Conservation (phyloP, 2,888 invertebrate species). For the Boloria euphrosyne region DNA sequence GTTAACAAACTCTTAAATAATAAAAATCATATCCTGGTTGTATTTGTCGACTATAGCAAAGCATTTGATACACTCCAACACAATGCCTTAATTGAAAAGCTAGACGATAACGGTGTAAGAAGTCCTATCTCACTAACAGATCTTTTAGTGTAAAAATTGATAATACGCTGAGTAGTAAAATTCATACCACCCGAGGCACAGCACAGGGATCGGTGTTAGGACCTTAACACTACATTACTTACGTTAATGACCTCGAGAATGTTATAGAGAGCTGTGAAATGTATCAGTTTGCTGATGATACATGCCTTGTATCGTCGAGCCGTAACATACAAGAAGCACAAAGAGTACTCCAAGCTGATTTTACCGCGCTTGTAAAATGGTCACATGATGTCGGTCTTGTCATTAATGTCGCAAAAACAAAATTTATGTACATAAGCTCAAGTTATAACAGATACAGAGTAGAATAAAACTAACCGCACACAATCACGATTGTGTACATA, state of each 20-base stretch:
- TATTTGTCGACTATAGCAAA: neutral
- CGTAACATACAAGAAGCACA: conserved; percentile 1
- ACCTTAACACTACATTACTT: neutral
- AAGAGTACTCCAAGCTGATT: neutral
- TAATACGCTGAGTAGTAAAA: neutral
- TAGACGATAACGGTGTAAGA: neutral
- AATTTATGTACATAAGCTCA: neutral
- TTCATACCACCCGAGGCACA: neutral
- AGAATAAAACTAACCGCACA: too few species aligned
- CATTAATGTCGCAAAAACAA: neutral
- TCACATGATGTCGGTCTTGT: conserved; percentile 9
- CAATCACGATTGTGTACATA: too few species aligned
- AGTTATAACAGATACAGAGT: too few species aligned
- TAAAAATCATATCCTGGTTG: too few species aligned
- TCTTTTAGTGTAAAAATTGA: neutral
- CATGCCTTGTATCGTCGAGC: conserved; percentile 8
- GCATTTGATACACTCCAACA: neutral
- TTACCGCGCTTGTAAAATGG: neutral
- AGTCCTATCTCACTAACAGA: neutral
- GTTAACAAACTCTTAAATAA: too few species aligned
- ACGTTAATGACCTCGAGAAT: neutral
- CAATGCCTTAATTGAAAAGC: too few species aligned
- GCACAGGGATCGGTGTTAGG: conserved; percentile 3
- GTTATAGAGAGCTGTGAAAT: neutral
- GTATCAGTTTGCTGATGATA: conserved; percentile 14